Percentiles rank a stretch among this genome's conserved stretches.
These are phyloP conservation scores for Apotomis turbidana DNA, from an alignment of 2,888 invertebrate genomes.

Conservation along the genomic window DNA sequence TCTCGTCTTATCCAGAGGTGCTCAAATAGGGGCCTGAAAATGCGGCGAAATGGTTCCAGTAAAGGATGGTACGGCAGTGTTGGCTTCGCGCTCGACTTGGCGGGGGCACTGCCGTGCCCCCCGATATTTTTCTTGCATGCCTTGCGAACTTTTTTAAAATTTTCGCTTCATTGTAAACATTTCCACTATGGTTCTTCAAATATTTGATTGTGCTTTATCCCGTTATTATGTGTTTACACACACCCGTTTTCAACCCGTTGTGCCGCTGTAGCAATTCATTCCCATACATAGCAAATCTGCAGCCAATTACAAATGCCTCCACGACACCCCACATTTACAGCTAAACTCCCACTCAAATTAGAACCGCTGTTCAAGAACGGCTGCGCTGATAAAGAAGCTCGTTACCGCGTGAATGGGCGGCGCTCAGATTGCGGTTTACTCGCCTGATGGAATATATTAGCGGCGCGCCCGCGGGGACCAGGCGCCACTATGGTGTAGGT, in stretches of 20 bases:
- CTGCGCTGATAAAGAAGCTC: conserved; percentile 53
- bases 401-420: conserved; percentile 61
- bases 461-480: conserved; percentile 40
- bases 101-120: too few species aligned
- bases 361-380: conserved; percentile 42
- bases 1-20: too few species aligned
- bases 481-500: conserved; percentile 13
- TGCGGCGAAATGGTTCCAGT: too few species aligned
- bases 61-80: too few species aligned
- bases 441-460: conserved; percentile 72
- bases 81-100: too few species aligned
- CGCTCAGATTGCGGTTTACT: conserved; percentile 64
- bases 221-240: too few species aligned
- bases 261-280: not conserved
- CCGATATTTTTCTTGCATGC: too few species aligned
- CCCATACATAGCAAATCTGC: not conserved
- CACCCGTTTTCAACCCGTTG: conserved; percentile 7
- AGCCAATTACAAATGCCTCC: conserved; percentile 19
- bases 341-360: conserved; percentile 34
- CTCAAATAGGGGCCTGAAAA: too few species aligned
- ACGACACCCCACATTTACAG: conserved; percentile 15
- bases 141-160: too few species aligned
- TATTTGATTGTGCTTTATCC: too few species aligned
- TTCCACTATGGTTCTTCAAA: too few species aligned
- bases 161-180: too few species aligned